Base-by-base conservation (phyloP, 2,113 vertebrate species). In the Lampris incognitus region DNA sequence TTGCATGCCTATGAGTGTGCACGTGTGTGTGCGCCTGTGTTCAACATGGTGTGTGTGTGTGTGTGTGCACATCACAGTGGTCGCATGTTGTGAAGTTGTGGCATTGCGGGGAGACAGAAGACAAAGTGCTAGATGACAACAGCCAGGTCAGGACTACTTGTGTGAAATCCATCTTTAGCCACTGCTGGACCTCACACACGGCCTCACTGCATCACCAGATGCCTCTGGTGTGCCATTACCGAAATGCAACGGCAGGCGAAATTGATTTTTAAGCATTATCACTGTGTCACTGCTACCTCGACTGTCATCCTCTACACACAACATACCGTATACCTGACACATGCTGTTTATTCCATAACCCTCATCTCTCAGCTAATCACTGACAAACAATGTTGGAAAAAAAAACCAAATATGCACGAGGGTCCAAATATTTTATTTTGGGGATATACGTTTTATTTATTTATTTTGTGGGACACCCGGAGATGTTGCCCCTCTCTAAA, bases 131-230 rank as follows among this genome's bases (percentile, higher is more conserved):
- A 24, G 62, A 66, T 67, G 67, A 81, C 70, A 60, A 42, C 9
- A 69, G 58, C 9, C 66, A 41, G 70, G 54, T 76, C 65, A 62
- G 40, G 58, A 40, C 38, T 36, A 51, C 57, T 72, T 76, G 54
- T 50, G 59, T 61, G 49, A 67, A 52, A 61, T 70, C 39, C 56
- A 70, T 78, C 62, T 77, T 66, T 66, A 70, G 56, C 74, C n/a
- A 38, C 66, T 3, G 42, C 40, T 44, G 7, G 65, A 74, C 82
- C 69, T 71, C 67, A 3, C 42, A 60, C 51, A 74, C 46, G 37
- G 42, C 50, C 68, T 49, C 44, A n/a, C 0, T 56, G 46, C 54
- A 42, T 74, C 48, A 62, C 39, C 41, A 71, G 9, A 7, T 0
- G 36, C 55, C 54, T 71, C 52, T 6, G 8, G 66, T 55, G 60